These are phyloP conservation scores for Drosophila longiperda DNA, from an alignment of 2,888 invertebrate species.

Conservation along the genomic window DNA sequence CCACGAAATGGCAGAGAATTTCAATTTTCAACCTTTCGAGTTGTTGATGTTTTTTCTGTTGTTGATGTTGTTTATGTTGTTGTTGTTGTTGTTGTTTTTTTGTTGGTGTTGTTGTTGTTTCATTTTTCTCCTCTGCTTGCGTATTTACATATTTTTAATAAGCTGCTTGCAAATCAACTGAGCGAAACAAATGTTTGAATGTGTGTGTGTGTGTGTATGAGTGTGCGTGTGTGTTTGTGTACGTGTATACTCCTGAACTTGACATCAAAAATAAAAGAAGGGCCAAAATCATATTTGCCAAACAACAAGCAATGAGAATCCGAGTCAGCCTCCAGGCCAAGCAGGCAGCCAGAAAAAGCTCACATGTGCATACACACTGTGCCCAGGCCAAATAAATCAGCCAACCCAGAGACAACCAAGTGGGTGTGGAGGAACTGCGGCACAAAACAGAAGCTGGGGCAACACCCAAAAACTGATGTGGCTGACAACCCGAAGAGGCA, in stretches of 20 bases:
- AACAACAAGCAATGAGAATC: conserved; percentile 39
- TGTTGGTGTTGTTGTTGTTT: conserved; percentile 5
- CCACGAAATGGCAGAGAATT: conserved; percentile 35
- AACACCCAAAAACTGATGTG: conserved; percentile 9
- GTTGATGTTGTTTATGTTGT: not conserved
- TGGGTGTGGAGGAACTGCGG: not conserved
- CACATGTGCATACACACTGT: conserved; percentile 3
- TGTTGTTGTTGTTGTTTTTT: not conserved
- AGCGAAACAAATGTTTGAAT: conserved; percentile 23
- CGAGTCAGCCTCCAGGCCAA: conserved; percentile 18
- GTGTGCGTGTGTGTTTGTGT: not conserved
- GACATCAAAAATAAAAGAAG: conserved; percentile 52
- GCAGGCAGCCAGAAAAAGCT: conserved; percentile 14
- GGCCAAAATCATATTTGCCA: conserved; percentile 66
- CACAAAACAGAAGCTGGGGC: not conserved
- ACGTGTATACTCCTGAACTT: conserved; percentile 37
- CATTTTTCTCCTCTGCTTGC: not conserved
- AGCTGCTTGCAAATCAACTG: conserved; percentile 62
- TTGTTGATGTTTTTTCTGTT: not conserved
- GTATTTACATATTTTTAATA: conserved; percentile 70
- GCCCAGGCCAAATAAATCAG: conserved; percentile 12
- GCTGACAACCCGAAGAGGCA: conserved; percentile 9
- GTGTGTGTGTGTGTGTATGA: not conserved
- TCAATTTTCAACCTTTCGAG: conserved; percentile 32
- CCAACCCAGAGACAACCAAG: conserved; percentile 3